Evolutionary conservation across 2,113 vertebrate species (phyloP).

Genomic region (Pseudorectes ferrugineus): DNA sequence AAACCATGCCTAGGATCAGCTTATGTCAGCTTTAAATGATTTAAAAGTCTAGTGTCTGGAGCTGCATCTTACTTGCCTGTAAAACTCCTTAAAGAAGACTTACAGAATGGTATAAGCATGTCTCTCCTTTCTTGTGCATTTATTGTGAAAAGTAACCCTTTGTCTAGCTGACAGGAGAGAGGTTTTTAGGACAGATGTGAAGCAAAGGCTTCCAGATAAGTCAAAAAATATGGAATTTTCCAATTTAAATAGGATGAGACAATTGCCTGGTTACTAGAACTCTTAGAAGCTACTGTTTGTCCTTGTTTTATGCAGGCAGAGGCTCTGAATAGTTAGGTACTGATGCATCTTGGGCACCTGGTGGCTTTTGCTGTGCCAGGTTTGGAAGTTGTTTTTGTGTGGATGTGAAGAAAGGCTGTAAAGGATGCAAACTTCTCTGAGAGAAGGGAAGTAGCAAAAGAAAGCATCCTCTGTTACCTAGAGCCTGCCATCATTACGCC

Average conservation of each 20-base stretch:
- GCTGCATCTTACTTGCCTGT: slow-evolving; percentile 5
- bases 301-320: neutral
- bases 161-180: slow-evolving; percentile 1
- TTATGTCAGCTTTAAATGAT: slow-evolving; percentile 51
- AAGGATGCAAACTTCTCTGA: neutral
- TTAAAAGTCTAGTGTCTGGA: slow-evolving; percentile 51
- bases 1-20: neutral
- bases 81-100: slow-evolving; percentile 9
- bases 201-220: neutral
- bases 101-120: neutral
- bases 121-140: neutral
- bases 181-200: neutral
- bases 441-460: neutral
- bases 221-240: neutral
- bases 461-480: slow-evolving; percentile 41
- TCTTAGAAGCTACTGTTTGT: neutral
- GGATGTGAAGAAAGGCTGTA: neutral
- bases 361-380: neutral
- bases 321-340: neutral
- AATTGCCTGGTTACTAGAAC: neutral
- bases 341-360: neutral
- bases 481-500: neutral
- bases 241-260: neutral
- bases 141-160: slow-evolving; percentile 17
- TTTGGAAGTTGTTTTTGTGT: neutral